Evolutionary conservation across 1,140 invertebrate genomes (phyloP), one percentile per base, ranked within the genome.

Genomic region (Saccostrea cuccullata): DNA sequence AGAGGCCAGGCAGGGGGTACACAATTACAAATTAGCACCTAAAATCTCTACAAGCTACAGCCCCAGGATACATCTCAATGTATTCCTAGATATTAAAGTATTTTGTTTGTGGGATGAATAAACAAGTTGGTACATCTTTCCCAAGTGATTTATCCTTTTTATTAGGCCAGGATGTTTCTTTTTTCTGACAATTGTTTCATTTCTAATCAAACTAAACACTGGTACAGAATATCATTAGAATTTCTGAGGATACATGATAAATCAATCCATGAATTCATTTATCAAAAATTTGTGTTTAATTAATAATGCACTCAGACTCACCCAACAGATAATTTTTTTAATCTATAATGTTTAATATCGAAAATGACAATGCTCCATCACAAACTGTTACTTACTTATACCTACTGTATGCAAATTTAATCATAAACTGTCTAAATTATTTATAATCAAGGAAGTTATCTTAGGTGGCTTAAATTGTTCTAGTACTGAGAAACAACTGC

Each of bases 391-490:
- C 26, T 30, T 13, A 13, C 23, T 77, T 77, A 77, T 12, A 77
- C 26, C 70, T 30, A 64, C 58, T 20, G 58, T 64, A 77, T 77
- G 70, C 30, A 36, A 77, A 77, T 77, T 77, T 30, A 77, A 30
- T 26, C 70, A 77, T 77, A 77, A 77, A 77, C 70, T 77, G 70
- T 77, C 70, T 77, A 77, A 77, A 77, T 77, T 77, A 77, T 77
- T 77, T 77, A 77, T 77, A 77, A 12, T 77, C 23, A 36, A 77
- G 70, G 70, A 77, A 77, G 70, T 77, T 77, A 15, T 77, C 30
- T 77, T 36, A 30, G 26, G 23, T 30, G 23, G 70, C 23, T 77
- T 77, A 77, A 77, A 77, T 20, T 77, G 70, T 77, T 77, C 47
- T 30, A 26, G 70, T 77, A 30, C 30, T 77, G 30, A 67, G 60